phyloP scores from a whole-genome alignment of 2,888 invertebrate genomes.

The Ennomos quercinarius region DNA sequence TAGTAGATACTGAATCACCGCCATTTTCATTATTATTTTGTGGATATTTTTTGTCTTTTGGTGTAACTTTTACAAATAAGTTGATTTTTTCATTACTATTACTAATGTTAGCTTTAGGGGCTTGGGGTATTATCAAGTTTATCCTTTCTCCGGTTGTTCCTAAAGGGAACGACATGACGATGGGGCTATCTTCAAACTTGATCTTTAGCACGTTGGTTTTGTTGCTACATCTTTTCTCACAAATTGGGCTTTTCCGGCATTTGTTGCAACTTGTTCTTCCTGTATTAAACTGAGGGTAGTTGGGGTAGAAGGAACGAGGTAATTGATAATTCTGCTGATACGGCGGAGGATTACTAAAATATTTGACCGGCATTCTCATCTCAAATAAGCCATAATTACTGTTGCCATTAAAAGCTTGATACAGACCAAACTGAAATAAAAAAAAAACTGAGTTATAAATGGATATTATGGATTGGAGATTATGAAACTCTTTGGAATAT shows the following conservation, averaged over 20 bases:
- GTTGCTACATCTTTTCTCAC: constrained; percentile 19
- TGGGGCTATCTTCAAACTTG: constrained; percentile 18
- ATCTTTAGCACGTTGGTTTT: constrained; percentile 18
- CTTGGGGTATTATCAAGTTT: constrained; percentile 37
- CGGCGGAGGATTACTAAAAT: constrained; percentile 5
- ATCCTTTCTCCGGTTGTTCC: constrained; percentile 38
- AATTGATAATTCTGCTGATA: not conserved
- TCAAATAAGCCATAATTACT: constrained; percentile 3
- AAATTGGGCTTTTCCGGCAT: constrained; percentile 15
- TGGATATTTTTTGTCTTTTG: constrained; percentile 6
- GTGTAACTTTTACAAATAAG: constrained; percentile 17
- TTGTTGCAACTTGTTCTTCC: constrained; percentile 15
- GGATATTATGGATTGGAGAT: too few species aligned
- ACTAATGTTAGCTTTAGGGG: constrained; percentile 1
- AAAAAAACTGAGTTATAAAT: not conserved
- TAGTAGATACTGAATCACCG: constrained; percentile 3
- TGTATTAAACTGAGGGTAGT: constrained; percentile 20
- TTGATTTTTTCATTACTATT: constrained; percentile 20
- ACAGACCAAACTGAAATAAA: constrained; percentile 29
- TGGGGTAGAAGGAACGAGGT: constrained; percentile 11
- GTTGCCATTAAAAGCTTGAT: constrained; percentile 8
- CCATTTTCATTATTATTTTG: not conserved
- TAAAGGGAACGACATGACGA: constrained; percentile 42
- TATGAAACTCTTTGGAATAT: too few species aligned
- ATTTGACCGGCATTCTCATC: constrained; percentile 21